phyloP scores from a whole-genome alignment of 2,888 invertebrate genomes.

The Mesoligia furuncula region DNA sequence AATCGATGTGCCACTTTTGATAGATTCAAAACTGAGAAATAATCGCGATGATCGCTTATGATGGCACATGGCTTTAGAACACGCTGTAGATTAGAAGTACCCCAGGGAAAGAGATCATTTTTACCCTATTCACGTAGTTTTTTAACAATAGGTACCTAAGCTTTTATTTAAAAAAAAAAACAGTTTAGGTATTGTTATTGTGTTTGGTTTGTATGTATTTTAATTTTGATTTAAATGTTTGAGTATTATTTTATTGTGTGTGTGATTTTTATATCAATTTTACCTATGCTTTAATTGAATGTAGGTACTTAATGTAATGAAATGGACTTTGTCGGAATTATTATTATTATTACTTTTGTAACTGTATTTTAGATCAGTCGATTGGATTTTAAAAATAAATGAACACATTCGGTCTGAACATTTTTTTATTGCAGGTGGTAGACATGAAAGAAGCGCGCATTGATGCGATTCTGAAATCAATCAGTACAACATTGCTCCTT shows the following conservation, averaged over 20 bases:
- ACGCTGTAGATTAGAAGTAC: neutral
- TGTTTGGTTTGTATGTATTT: too few relatives aligned
- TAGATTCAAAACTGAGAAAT: neutral
- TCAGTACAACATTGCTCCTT: slow-evolving; percentile 91
- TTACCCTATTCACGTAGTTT: neutral
- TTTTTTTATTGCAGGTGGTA: slow-evolving; percentile 83
- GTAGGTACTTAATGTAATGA: too few relatives aligned
- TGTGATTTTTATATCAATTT: too few relatives aligned
- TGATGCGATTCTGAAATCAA: slow-evolving; percentile 92
- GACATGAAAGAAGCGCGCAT: slow-evolving; percentile 95
- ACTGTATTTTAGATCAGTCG: neutral
- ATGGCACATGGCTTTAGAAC: neutral
- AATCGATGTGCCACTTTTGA: neutral
- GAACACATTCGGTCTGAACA: neutral
- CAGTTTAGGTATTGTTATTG: neutral
- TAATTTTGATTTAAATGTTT: too few relatives aligned
- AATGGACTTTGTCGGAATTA: too few relatives aligned
- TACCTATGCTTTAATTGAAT: too few relatives aligned
- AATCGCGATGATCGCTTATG: neutral
- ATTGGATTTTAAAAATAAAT: neutral
- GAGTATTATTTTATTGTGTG: too few relatives aligned
- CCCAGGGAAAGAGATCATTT: neutral
- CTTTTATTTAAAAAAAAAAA: neutral
- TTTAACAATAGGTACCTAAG: neutral
- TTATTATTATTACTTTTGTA: too few relatives aligned